Conservation (phyloP, 1,140 invertebrate species). For the Olivierus martensii region DNA sequence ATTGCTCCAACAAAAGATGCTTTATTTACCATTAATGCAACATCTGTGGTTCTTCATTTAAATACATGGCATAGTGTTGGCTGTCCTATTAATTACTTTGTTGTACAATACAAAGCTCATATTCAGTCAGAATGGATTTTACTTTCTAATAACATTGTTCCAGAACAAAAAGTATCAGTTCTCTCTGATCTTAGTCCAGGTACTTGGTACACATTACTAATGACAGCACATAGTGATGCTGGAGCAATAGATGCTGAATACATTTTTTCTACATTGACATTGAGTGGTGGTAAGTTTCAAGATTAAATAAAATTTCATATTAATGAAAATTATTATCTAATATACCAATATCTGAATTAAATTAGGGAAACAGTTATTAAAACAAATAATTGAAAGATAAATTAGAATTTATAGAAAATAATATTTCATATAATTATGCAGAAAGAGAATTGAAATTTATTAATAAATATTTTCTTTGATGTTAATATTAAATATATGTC, state of each 20-base stretch:
- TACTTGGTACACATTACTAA: conserved; percentile 67
- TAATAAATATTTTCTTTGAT: too few relatives aligned
- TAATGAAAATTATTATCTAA: neutral
- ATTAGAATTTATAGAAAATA: too few relatives aligned
- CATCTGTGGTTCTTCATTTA: conserved; percentile 77
- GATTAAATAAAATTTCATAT: neutral
- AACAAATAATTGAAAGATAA: too few relatives aligned
- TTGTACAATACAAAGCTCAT: conserved; percentile 74
- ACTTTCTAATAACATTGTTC: conserved; percentile 82
- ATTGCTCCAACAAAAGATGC: conserved; percentile 18
- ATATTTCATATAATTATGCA: too few relatives aligned
- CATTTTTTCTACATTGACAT: conserved; percentile 49
- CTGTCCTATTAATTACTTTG: conserved; percentile 90
- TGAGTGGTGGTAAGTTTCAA: conserved; percentile 37
- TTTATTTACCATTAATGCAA: conserved; percentile 70
- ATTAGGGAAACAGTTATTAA: too few relatives aligned
- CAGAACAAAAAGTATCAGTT: conserved; percentile 37
- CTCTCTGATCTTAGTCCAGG: conserved; percentile 55
- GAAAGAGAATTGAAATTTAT: too few relatives aligned
- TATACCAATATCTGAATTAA: neutral
- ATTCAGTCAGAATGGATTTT: conserved; percentile 66
- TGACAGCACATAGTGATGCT: conserved; percentile 83
- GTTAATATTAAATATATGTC: too few relatives aligned
- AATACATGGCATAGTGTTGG: conserved; percentile 87
- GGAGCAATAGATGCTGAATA: conserved; percentile 76